Base-by-base conservation (phyloP, 1,140 invertebrate genomes). In the Spodoptera frugiperda region DNA sequence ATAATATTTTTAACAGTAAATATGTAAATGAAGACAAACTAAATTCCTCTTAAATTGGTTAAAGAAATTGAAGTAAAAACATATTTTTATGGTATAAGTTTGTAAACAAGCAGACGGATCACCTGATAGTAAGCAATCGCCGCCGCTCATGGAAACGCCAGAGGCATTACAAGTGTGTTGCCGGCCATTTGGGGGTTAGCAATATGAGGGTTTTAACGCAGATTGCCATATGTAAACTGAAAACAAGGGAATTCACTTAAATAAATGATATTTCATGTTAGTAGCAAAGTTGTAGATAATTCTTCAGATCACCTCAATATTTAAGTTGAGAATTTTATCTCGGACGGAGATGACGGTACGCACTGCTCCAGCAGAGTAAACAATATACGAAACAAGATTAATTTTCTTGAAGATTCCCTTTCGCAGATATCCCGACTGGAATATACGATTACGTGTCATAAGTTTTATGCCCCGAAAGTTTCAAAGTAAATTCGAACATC, bases 391-490 rank as follows among this genome's bases (percentile, higher is more conserved):
- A 81, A 79, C 44, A 78, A 79, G 76, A 79, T 83, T 84, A 80
- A 84, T 82, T 84, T 84, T 80, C 25, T 55, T 72, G 49, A 80
- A 82, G 75, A 82, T 80, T 80, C 71, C 19, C 78, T 79, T 72
- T 80, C 49, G 77, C 74, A 84, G 82, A 83, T 82, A 85, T 83
- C 72, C 90, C 83, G 84, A 90, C 84, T 88, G 86, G 86, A 91
- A 91, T 91, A 92, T 92, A 90, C 87, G 92, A 94, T 94, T 93
- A 93, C 90, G 87, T 92, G 91, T 94, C 91, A 93, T 94, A 94
- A 94, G 90, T 94, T 94, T 93, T 93, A 93, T 93, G 86, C 86
- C 85, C 84, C 82, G 83, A 92, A 93, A 94, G 89, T 94, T 94
- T 91, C 86, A 90, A 92, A 93, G 92, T 92, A 93, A 93, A 93